Conservation (phyloP, 2,888 invertebrate species). For the Pimpla rufipes region DNA sequence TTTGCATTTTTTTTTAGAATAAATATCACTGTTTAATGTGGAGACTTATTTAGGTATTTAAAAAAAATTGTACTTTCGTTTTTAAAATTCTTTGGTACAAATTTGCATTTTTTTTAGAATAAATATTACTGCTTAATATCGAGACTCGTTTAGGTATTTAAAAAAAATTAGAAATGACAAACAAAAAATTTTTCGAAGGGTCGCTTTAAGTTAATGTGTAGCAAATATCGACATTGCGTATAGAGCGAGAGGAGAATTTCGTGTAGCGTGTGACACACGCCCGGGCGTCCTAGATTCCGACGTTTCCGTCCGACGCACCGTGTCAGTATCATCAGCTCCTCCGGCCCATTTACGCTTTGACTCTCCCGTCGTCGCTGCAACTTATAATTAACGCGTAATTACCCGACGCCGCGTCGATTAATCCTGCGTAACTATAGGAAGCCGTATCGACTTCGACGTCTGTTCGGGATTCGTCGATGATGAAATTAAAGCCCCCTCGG, state of each 20-base stretch:
- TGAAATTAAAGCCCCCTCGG: neutral
- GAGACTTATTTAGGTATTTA: too few species aligned
- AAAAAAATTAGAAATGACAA: too few species aligned
- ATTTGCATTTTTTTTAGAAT: too few species aligned
- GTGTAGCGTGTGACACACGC: neutral
- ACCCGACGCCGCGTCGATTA: slow-evolving; percentile 9
- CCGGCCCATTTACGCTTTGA: slow-evolving; percentile 21
- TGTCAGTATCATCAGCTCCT: slow-evolving; percentile 9
- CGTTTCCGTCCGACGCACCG: slow-evolving; percentile 13
- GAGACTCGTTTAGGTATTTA: too few species aligned
- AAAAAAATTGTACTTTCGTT: too few species aligned
- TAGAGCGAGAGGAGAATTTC: neutral
- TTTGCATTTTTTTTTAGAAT: too few species aligned
- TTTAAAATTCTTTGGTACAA: too few species aligned
- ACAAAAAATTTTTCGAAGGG: too few species aligned
- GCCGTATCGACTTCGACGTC: neutral
- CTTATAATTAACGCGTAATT: slow-evolving; percentile 37
- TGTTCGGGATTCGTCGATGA: neutral
- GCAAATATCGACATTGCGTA: slow-evolving; percentile 2
- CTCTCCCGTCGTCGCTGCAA: slow-evolving; percentile 13
- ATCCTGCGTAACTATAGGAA: slow-evolving; percentile 11
- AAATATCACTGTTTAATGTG: too few species aligned
- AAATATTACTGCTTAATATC: too few species aligned
- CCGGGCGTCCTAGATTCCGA: slow-evolving; percentile 12
- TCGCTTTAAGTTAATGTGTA: neutral